Evolutionary conservation across 1,140 invertebrate species (phyloP).

Genomic region (Ceratina japonica): DNA sequence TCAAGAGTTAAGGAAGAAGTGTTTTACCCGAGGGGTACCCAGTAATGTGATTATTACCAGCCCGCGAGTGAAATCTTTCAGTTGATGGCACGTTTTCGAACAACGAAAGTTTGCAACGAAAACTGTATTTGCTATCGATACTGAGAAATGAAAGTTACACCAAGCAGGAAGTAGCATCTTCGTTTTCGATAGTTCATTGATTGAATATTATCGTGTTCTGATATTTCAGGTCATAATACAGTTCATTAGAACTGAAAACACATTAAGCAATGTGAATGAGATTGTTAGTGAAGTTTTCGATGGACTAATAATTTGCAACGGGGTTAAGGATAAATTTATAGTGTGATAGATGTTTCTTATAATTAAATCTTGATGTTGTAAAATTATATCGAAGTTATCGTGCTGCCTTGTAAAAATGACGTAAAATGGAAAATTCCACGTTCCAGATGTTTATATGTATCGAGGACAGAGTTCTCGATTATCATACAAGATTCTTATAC

Average conservation of each 20-base stretch:
- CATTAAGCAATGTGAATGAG: no score
- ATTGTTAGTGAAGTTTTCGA: neutral
- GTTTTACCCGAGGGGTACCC: neutral
- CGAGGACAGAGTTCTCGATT: neutral
- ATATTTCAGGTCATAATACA: neutral
- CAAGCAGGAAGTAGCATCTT: neutral
- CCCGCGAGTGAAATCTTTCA: slow-evolving; percentile 18
- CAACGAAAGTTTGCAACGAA: slow-evolving; percentile 17
- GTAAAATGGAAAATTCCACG: neutral
- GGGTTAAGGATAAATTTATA: no score
- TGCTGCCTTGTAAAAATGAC: neutral
- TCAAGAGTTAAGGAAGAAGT: neutral
- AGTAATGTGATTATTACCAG: slow-evolving; percentile 19
- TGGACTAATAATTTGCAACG: no score
- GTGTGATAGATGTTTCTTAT: no score
- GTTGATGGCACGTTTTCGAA: neutral
- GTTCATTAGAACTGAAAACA: no score
- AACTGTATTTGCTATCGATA: neutral
- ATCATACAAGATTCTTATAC: neutral
- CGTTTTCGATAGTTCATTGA: neutral
- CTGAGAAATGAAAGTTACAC: slow-evolving; percentile 5
- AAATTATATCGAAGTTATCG: no score
- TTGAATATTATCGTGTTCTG: neutral
- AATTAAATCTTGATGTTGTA: no score
- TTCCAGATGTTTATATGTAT: neutral